Percentiles rank a stretch among this genome's conserved stretches.
Evolutionary conservation across 1,140 invertebrate genomes (phyloP).

Genomic region (Trachymyrmex cornetzi): DNA sequence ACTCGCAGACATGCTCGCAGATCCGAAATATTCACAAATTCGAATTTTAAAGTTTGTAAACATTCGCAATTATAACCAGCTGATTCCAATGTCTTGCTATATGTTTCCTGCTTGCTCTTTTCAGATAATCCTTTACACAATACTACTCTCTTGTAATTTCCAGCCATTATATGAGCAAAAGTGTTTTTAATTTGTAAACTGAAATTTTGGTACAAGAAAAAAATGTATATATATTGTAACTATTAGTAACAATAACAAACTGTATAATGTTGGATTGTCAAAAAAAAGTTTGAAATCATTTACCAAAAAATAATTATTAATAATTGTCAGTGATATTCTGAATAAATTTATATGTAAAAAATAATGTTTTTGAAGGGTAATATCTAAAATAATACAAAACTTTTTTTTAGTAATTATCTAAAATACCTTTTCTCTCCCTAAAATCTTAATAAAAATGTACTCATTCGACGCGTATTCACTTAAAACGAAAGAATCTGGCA

Average conservation of each 20-base stretch:
- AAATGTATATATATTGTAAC: not conserved
- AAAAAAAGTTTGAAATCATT: no score
- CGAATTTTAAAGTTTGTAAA: slow-evolving; percentile 81
- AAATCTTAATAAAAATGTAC: no score
- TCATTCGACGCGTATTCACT: no score
- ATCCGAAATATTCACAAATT: slow-evolving; percentile 79
- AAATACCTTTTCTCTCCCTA: no score
- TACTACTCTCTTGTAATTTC: slow-evolving; percentile 73
- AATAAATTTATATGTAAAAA: no score
- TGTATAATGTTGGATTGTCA: not conserved
- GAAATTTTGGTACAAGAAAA: not conserved
- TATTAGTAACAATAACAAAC: not conserved
- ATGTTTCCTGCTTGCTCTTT: slow-evolving; percentile 79
- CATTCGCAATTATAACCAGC: slow-evolving; percentile 80
- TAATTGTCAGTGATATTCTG: no score
- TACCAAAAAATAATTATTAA: no score
- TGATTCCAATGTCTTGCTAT: slow-evolving; percentile 77
- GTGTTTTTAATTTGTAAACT: not conserved
- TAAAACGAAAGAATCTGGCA: no score
- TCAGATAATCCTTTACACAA: slow-evolving; percentile 80
- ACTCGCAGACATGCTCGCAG: slow-evolving; percentile 73
- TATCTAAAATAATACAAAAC: no score
- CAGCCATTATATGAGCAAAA: slow-evolving; percentile 45
- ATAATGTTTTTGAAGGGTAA: no score
- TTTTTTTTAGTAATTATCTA: not conserved